Base-by-base conservation (phyloP, 2,797 vertebrate genomes). In the Sebastiscus tertius region DNA sequence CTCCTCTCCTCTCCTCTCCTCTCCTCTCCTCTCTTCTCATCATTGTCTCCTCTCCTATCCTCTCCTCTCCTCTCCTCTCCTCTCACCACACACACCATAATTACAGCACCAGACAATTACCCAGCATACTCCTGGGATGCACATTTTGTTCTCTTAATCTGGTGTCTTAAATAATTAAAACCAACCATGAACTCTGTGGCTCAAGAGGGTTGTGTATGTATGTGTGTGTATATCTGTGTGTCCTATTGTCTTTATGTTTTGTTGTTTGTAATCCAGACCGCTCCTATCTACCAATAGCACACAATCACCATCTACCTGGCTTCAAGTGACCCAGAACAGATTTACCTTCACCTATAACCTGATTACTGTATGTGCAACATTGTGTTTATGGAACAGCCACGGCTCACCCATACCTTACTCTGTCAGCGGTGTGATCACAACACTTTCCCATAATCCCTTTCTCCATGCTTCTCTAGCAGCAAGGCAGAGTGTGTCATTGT, bases 81-180 rank as follows among this genome's bases (percentile, higher is more conserved):
- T 49, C 10, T 83, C 58, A 59, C 72, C 87, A 77, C 86, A 83
- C 81, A 70, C 65, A 16, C 69, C 66, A 86, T 96, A 95, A 95
- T 95, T 95, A 95, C 93, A 91, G 83, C 90, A 86, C 86, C 72
- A 95, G 89, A 91, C 93, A 95, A 94, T 96, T 94, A 94, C 86
- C 89, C 91, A 87, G 69, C 80, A 55, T 89, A 89, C 94, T 94
- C 93, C 58, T 65, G 92, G 93, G 93, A 94, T 86, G 81, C 88
- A 87, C 89, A 87, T 95, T 95, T 95, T 94, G 87, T 93, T 94
- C 94, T 95, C 88, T 94, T 95, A 95, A 96, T 95, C 94, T 90
- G 91, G 85, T 90, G 90, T 90, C 77, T 94, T 95, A 90, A 94
- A 95, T 96, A 95, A 96, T 95, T 95, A 92, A 95, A 93, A 88